Evolutionary conservation across 2,113 vertebrate genomes (phyloP), one percentile per base, ranked within the genome.

Genomic region (Antigone vipio): DNA sequence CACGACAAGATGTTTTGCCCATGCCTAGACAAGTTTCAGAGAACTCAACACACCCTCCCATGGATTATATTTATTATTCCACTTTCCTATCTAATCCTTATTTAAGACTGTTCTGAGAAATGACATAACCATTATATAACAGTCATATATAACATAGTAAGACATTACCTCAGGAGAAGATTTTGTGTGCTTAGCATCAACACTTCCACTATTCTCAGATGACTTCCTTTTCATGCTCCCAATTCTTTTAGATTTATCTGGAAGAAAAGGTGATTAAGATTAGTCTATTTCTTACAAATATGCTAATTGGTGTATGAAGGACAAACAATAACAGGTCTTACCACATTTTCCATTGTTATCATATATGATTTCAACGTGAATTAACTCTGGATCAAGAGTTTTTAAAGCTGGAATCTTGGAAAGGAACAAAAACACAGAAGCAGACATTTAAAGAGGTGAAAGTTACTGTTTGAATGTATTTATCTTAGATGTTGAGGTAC

Each of bases 351-450:
- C 96, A 81, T 96, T 95, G 71, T 96, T 98, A 90, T 98, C 98
- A 55, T 98, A 98, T 34, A 98, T 97, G 83, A 98, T 98, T 96
- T 98, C 97, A 75, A 98, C 98, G 9, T 98, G 98, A 96, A 98
- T 98, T 88, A 98, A 94, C 49, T 98, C 97, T 18, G 98, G 98
- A 91, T 98, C 98, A 3, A 98, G 98, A 85, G 98, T 98, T 96
- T 98, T 98, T 95, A 98, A 98, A 93, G 97, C 98, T 83, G 98
- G 98, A 92, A 98, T 97, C 98, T 98, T 98, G 80, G 58, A 87
- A 81, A 89, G 13, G n/a, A 97, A 97, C 19, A 91, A 56, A 44
- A 69, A 84, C 58, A 95, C n/a, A 89, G 71, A 94, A 59, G 40
- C 5, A 59, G n/a, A 12, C 24, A 83, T 77, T 91, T 91, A 80